A percentile compares a stretch with the other conserved stretches of the same genome.
Evolutionary conservation across 2,797 vertebrate genomes (phyloP).

Genomic region (Eleutherodactylus coqui): DNA sequence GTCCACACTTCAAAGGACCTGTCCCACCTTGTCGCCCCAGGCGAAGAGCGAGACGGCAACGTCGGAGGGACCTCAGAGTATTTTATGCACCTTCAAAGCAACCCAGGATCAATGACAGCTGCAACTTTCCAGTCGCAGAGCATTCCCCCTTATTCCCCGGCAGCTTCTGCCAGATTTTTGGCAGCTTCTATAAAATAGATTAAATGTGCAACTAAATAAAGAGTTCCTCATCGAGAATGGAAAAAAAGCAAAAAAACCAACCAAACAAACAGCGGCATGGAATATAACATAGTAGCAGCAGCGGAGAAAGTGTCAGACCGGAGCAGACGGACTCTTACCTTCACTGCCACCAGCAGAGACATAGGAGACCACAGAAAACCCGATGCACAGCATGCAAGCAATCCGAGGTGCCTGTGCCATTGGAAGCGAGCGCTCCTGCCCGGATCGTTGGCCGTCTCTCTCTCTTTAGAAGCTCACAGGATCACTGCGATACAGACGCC

Average conservation of each 20-base stretch:
- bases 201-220: neutral
- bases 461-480: neutral
- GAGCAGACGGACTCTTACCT: slow-evolving; percentile 71
- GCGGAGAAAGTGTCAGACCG: neutral
- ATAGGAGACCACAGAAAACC: slow-evolving; percentile 71
- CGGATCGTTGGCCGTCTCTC: slow-evolving; percentile 57
- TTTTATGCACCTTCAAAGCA: slow-evolving; percentile 16
- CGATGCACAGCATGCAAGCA: slow-evolving; percentile 65
- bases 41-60: neutral
- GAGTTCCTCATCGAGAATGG: neutral
- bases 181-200: neutral
- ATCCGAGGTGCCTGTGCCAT: neutral
- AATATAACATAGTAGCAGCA: neutral
- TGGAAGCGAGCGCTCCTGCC: slow-evolving; percentile 39
- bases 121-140: slow-evolving; percentile 8
- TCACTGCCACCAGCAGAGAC: slow-evolving; percentile 74
- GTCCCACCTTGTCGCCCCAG: slow-evolving; percentile 8
- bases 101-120: slow-evolving; percentile 8
- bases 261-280: neutral
- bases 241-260: neutral
- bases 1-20: slow-evolving; percentile 35
- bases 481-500: slow-evolving; percentile 60
- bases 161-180: neutral
- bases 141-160: neutral
- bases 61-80: slow-evolving; percentile 19